Conservation (phyloP, 2,113 vertebrate species). For the Chaetura pelagica region DNA sequence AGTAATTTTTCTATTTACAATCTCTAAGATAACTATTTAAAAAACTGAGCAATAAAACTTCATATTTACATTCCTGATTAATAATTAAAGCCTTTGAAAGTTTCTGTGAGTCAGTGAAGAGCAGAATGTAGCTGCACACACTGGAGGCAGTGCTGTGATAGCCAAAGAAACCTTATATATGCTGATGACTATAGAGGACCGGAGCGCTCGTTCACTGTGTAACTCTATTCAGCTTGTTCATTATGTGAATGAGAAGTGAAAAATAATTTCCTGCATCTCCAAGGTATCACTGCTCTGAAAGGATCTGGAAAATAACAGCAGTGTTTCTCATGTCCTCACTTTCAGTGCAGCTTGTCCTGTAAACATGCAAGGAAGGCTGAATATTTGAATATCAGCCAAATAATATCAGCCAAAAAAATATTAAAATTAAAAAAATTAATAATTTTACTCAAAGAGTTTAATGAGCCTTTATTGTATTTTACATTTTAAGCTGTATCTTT, state of each 20-base stretch:
- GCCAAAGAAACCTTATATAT: not conserved
- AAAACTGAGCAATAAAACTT: not conserved
- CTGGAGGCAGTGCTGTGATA: not conserved
- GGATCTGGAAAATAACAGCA: not conserved
- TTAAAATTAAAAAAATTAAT: too few relatives aligned
- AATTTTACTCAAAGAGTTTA: not conserved
- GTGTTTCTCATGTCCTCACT: not conserved
- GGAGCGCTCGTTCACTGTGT: not conserved
- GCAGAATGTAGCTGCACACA: not conserved
- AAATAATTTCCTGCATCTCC: slow-evolving; percentile 33
- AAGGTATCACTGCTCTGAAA: not conserved
- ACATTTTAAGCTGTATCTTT: slow-evolving; percentile 49
- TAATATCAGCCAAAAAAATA: too few relatives aligned
- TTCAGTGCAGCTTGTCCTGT: not conserved
- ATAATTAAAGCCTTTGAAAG: not conserved
- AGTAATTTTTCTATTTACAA: not conserved
- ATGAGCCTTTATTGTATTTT: not conserved
- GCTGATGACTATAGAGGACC: not conserved
- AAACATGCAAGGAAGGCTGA: not conserved
- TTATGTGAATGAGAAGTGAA: slow-evolving; percentile 41
- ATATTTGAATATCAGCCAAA: not conserved
- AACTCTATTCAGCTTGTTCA: slow-evolving; percentile 2
- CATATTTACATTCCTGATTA: not conserved
- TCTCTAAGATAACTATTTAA: not conserved
- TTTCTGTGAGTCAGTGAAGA: not conserved